Percentiles rank a stretch among this genome's conserved stretches.
Evolutionary conservation across 2,888 invertebrate genomes (phyloP).

Genomic region (Pterostichus madidus): DNA sequence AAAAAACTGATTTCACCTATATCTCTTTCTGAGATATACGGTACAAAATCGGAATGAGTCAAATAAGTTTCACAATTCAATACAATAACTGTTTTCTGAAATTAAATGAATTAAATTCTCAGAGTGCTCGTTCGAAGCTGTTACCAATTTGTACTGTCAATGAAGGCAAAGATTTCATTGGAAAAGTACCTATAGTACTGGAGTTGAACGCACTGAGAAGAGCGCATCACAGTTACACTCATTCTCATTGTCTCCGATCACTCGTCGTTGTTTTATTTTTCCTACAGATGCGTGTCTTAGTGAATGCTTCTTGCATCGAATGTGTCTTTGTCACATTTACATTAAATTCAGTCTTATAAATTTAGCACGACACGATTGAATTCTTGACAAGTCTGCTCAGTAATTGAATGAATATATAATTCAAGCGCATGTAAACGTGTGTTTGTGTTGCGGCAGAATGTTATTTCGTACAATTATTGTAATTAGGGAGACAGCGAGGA

Average conservation of each 20-base stretch:
- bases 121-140: not conserved
- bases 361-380: slow-evolving; percentile 63
- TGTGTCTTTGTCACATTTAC: slow-evolving; percentile 62
- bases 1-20: no score
- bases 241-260: slow-evolving; percentile 46
- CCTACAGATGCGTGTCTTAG: slow-evolving; percentile 7
- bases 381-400: slow-evolving; percentile 63
- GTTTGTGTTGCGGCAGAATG: slow-evolving; percentile 34
- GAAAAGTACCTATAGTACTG: no score
- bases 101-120: not conserved
- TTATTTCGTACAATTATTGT: slow-evolving; percentile 57
- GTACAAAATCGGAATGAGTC: no score
- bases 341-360: slow-evolving; percentile 64
- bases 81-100: no score
- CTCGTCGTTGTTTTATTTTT: slow-evolving; percentile 25
- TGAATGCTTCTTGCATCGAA: slow-evolving; percentile 47
- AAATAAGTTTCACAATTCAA: no score
- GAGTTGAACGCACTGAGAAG: not conserved
- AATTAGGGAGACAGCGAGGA: slow-evolving; percentile 58
- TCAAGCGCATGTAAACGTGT: slow-evolving; percentile 51
- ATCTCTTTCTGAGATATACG: no score
- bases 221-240: not conserved
- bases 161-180: no score
- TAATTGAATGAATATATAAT: slow-evolving; percentile 67
- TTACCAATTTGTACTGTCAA: no score